phyloP scores from a whole-genome alignment of 2,113 vertebrate genomes.

The Chiloscyllium plagiosum region DNA sequence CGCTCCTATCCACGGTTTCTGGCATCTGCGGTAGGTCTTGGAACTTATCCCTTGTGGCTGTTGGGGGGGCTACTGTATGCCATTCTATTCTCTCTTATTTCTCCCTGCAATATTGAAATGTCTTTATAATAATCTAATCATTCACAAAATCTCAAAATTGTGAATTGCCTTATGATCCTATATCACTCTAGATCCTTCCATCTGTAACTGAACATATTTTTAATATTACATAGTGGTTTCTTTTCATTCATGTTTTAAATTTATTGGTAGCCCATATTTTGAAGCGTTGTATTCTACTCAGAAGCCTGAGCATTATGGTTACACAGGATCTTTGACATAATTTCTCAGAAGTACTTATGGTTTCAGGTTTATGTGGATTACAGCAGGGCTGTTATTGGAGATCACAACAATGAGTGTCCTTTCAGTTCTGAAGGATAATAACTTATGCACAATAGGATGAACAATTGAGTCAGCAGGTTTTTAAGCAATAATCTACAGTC shows the following conservation, averaged over 20 bases:
- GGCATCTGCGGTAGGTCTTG: too few species aligned
- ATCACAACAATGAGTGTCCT: background rate
- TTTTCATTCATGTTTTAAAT: background rate
- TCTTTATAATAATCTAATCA: background rate
- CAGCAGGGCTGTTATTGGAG: background rate
- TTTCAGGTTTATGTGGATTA: background rate
- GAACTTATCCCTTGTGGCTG: too few species aligned
- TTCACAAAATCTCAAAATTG: background rate
- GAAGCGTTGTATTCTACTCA: background rate
- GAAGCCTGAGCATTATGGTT: too few species aligned
- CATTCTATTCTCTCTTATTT: background rate
- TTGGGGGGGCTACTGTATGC: background rate
- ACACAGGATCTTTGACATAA: background rate
- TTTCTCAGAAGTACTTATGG: background rate
- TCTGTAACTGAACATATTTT: background rate
- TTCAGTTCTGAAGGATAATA: background rate
- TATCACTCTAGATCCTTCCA: background rate
- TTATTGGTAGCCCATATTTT: background rate
- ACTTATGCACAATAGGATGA: background rate
- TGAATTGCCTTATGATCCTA: background rate
- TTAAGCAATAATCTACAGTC: background rate
- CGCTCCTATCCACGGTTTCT: too few species aligned
- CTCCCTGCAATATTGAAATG: background rate
- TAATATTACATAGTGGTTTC: background rate
- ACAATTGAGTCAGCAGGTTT: background rate